Evolutionary conservation across 64 coral and sea anemone species (phyloP).

Genomic region (Trachythela sp.): DNA sequence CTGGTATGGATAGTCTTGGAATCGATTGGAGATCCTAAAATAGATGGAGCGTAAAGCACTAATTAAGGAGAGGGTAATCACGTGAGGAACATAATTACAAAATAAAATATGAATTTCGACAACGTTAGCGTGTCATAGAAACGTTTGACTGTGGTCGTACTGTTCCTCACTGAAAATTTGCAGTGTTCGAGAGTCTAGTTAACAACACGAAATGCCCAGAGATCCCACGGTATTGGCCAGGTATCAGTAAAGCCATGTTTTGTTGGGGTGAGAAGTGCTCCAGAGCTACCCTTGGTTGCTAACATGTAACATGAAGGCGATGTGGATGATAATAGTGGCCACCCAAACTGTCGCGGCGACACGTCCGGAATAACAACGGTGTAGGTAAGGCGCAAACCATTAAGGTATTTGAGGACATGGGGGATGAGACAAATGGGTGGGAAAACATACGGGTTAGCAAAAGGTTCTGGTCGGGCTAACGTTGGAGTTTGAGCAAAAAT

Average conservation of each 20-base stretch:
- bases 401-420: not conserved
- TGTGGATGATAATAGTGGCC: not conserved
- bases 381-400: not conserved
- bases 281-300: not conserved
- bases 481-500: not conserved
- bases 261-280: constrained; percentile 19
- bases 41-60: not conserved
- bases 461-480: not conserved
- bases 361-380: not conserved
- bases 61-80: not conserved
- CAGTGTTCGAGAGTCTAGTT: not conserved
- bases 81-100: no score
- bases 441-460: not conserved
- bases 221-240: constrained; percentile 26
- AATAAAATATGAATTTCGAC: no score
- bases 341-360: constrained; percentile 15
- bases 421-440: no score
- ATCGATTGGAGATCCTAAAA: constrained; percentile 10
- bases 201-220: constrained; percentile 25
- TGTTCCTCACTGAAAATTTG: no score
- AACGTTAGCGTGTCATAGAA: no score
- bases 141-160: no score
- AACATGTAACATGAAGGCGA: not conserved
- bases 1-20: not conserved
- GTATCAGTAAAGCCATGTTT: not conserved